These are phyloP conservation scores for Lepidocyrtoides sp. DNA, from an alignment of 2,888 invertebrate species.

Conservation along the genomic window DNA sequence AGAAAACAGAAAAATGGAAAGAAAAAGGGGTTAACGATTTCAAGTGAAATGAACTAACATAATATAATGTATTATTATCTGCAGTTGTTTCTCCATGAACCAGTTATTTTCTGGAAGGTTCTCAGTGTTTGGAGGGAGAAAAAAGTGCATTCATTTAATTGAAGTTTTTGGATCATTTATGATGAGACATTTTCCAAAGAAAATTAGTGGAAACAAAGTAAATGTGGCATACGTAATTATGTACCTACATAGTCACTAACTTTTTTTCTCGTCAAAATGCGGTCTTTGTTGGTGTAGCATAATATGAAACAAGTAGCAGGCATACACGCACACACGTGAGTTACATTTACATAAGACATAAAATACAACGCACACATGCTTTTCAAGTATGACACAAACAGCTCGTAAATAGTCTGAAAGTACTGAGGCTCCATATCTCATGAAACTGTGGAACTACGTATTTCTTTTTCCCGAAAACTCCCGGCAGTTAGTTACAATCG, in stretches of 20 bases:
- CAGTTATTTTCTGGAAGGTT: too few species aligned
- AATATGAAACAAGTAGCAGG: background rate
- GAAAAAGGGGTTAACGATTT: slow-evolving; percentile 20
- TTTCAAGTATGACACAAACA: slow-evolving; percentile 25
- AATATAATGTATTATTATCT: background rate
- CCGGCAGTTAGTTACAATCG: slow-evolving; percentile 82
- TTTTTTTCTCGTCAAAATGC: too few species aligned
- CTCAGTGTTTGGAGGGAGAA: too few species aligned
- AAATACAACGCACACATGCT: background rate
- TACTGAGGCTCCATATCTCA: slow-evolving; percentile 82
- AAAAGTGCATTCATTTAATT: too few species aligned
- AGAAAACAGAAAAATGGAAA: background rate
- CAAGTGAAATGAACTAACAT: background rate
- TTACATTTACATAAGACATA: slow-evolving; percentile 1
- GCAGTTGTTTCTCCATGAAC: background rate
- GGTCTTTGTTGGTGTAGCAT: too few species aligned
- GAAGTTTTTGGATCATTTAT: too few species aligned
- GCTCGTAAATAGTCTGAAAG: slow-evolving; percentile 69
- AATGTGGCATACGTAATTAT: background rate
- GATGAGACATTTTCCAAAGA: background rate
- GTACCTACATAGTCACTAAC: too few species aligned
- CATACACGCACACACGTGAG: slow-evolving; percentile 27
- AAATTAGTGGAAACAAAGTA: background rate
- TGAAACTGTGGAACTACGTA: slow-evolving; percentile 81
- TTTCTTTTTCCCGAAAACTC: slow-evolving; percentile 70